Evolutionary conservation across 2,888 invertebrate species (phyloP), one percentile per base, ranked within the genome.

Genomic region (Callyntrura guangdongensis): DNA sequence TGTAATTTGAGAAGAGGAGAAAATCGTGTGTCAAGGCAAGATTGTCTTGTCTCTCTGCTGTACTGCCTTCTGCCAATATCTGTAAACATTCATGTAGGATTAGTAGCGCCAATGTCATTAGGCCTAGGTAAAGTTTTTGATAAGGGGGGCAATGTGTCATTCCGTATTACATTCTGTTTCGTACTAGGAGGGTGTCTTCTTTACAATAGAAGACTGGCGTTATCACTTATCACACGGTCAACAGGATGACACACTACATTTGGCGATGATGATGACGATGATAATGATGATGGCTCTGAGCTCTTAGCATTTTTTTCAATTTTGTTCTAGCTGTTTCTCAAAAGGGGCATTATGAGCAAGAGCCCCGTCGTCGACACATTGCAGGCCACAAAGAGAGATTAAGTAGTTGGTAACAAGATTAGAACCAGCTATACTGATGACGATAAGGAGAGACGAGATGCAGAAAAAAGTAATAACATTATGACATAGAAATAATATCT

Each of bases 391-490:
- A 59, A n/a, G 59, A 59, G 6, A 17, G 17, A 6, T 59, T 14
- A 6, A 9, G 2, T 67, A 67, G 36, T 14, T 67, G 67, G 67
- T 27, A 67, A 67, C 67, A 67, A 67, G 67, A 67, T 67, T 27
- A 67, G 17, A 59, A 1, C 17, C 17, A 59, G n/a, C n/a, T 59
- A 5, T 6, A n/a, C 17, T 59, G 17, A 1, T n/a, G 8, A 14
- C 1, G 67, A 67, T 27, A 14, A 27, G 27, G 22, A 64, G 64
- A 1, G 36, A 36, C 36, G 17, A 59, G 6, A 59, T 20, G 59
- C 59, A 11, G n/a, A n/a, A 36, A 36, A 36, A 36, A 36, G 36
- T 6, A 36, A 36, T 36, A 36, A 6, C 36, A 36, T 36, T 36
- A 4, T 6, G 36, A 20, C 17, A 59, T 0, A 6, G n/a, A 53